Percentiles rank a stretch among this genome's conserved stretches.
These are phyloP conservation scores for Homarus gammarus DNA, from an alignment of 2,888 invertebrate species.

Conservation along the genomic window DNA sequence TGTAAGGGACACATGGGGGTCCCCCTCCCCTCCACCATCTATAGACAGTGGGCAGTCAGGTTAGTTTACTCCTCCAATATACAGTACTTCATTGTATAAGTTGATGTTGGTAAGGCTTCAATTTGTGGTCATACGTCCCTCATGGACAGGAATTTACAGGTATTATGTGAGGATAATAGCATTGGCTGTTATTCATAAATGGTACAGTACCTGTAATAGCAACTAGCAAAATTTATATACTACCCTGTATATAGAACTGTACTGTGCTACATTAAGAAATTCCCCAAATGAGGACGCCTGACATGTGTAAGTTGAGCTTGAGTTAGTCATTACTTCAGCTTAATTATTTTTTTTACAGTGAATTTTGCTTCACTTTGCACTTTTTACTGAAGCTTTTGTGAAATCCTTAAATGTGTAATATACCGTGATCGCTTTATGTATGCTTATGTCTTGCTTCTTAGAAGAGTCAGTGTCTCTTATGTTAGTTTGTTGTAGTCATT, in stretches of 20 bases:
- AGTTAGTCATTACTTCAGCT: neutral
- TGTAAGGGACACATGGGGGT: constrained; percentile 44
- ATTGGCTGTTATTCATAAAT: no score
- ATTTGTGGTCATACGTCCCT: neutral
- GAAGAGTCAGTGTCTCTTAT: neutral
- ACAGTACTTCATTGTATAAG: no score
- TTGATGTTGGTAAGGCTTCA: neutral
- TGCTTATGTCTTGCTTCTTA: neutral
- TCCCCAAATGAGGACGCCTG: neutral
- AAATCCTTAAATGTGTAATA: constrained; percentile 2
- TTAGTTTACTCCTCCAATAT: constrained; percentile 45
- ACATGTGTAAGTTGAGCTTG: neutral
- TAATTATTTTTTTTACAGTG: neutral
- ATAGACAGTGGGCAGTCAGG: constrained; percentile 77
- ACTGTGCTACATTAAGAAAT: neutral
- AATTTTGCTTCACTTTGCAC: neutral
- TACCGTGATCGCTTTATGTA: neutral
- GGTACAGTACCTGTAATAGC: no score
- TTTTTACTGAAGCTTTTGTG: neutral
- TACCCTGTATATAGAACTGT: no score
- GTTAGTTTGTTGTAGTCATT: neutral
- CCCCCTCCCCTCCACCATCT: constrained; percentile 65
- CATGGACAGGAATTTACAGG: neutral
- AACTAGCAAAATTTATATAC: no score
- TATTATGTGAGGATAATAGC: neutral